These are phyloP conservation scores for Sebastes goodei DNA, from an alignment of 2,797 vertebrate genomes.

Conservation along the genomic window DNA sequence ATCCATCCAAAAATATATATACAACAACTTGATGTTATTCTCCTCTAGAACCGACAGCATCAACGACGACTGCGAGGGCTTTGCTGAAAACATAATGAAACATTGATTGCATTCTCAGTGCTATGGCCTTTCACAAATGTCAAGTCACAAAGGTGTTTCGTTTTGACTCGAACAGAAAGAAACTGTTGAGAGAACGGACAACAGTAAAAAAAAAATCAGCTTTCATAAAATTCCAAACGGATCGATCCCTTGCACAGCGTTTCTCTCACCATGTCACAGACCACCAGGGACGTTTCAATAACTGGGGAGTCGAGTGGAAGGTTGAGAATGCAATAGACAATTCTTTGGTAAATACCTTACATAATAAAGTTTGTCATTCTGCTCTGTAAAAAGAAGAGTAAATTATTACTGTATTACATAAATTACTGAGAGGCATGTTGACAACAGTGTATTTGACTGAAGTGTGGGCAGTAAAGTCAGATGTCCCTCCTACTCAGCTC, in stretches of 20 bases:
- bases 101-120: constrained; percentile 37
- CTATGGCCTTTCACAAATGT: constrained; percentile 56
- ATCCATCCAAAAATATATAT: neutral
- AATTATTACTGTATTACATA: neutral
- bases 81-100: constrained; percentile 42
- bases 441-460: constrained; percentile 11
- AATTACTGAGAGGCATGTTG: neutral
- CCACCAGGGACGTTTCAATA: neutral
- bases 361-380: neutral
- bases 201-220: constrained; percentile 27
- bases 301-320: neutral
- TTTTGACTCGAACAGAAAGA: constrained; percentile 7
- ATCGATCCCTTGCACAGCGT: neutral
- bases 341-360: neutral
- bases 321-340: neutral
- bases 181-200: neutral
- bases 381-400: neutral
- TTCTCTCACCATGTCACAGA: neutral
- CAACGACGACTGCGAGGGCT: neutral
- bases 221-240: constrained; percentile 25
- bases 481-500: constrained; percentile 27
- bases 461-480: constrained; percentile 10
- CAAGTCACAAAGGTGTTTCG: constrained; percentile 39
- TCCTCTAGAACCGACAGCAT: neutral
- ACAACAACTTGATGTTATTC: neutral